Conservation (phyloP, 1,140 invertebrate genomes). For the Camponotus vicinus region DNA sequence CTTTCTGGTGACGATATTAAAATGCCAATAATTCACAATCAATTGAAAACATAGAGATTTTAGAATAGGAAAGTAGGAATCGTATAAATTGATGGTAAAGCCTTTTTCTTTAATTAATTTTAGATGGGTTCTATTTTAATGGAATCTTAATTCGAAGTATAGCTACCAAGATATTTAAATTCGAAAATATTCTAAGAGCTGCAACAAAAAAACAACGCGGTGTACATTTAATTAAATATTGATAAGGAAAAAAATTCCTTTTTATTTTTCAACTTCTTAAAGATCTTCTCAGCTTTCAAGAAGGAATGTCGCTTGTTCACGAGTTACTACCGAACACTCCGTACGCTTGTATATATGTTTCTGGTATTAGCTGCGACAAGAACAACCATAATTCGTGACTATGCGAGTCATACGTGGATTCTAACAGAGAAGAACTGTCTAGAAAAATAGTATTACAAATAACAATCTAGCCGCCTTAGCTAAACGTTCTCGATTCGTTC, state of each 20-base stretch:
- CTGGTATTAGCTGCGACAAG: conserved; percentile 66
- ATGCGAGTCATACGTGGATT: conserved; percentile 10
- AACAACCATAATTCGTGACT: conserved; percentile 64
- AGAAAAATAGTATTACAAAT: conserved; percentile 77
- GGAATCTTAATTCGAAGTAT: not conserved
- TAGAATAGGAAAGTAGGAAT: not conserved
- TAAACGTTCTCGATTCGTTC: conserved; percentile 45
- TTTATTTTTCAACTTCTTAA: not conserved
- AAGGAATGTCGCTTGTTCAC: not conserved
- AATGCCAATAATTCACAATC: not conserved
- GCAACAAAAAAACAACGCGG: not conserved
- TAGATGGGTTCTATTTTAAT: conserved; percentile 1
- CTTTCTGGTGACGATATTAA: not conserved
- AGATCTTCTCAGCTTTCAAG: not conserved
- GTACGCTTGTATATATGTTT: conserved; percentile 37
- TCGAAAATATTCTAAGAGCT: not conserved
- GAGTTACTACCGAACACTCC: conserved; percentile 9
- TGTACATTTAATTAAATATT: not conserved
- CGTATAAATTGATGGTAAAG: conserved; percentile 61
- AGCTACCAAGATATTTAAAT: conserved; percentile 25
- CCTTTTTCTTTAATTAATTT: not conserved
- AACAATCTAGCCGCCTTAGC: conserved; percentile 65
- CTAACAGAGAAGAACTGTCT: conserved; percentile 62
- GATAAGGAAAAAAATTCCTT: not conserved
- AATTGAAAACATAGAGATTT: conserved; percentile 1